Conservation (phyloP, 2,113 vertebrate genomes). For the Rallus limicola region DNA sequence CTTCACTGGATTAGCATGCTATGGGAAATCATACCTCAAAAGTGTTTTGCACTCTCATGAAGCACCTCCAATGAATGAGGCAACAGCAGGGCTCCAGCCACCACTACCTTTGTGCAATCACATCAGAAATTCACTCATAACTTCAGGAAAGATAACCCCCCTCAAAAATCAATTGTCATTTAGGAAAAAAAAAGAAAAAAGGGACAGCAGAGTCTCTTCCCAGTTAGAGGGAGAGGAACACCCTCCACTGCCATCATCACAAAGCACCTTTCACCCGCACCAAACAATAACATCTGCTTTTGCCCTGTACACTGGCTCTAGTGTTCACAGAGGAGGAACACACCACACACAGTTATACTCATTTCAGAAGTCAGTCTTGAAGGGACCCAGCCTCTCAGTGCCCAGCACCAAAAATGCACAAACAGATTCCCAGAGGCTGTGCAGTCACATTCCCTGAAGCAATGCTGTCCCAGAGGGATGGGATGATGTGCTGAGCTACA, state of each 20-base stretch:
- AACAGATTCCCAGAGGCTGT: not conserved
- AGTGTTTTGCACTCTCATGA: not conserved
- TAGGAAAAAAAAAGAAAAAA: not conserved
- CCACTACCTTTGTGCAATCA: not conserved
- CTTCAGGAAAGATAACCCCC: not conserved
- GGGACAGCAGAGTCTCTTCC: not conserved
- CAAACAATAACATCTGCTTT: not conserved
- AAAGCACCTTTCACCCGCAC: not conserved
- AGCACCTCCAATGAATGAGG: not conserved
- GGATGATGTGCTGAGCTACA: not conserved
- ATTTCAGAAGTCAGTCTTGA: not conserved
- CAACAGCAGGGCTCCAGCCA: constrained; percentile 4
- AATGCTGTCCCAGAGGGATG: not conserved
- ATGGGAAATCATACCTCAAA: constrained; percentile 21
- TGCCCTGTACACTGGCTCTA: not conserved
- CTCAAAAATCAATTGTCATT: not conserved
- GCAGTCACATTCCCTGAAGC: not conserved
- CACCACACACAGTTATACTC: not conserved
- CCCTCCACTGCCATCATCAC: not conserved
- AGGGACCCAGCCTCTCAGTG: not conserved
- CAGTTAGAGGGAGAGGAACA: not conserved
- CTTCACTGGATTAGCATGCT: constrained; percentile 1
- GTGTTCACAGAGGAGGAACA: not conserved
- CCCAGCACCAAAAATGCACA: accelerated
- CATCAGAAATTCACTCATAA: constrained; percentile 19